phyloP scores from a whole-genome alignment of 2,113 vertebrate species.

The Charadrius vociferus region DNA sequence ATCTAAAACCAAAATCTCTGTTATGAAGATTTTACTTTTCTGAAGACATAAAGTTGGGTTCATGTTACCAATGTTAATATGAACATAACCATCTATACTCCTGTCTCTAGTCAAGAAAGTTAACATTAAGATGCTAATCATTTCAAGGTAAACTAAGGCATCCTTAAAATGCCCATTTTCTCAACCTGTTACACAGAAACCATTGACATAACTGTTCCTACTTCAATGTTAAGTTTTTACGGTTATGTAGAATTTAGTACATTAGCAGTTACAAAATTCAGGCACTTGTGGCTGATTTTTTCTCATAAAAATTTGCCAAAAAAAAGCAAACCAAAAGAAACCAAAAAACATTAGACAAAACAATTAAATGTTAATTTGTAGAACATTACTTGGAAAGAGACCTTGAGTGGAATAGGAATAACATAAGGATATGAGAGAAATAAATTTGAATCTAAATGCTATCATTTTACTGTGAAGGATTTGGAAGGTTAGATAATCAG shows the following conservation, averaged over 20 bases:
- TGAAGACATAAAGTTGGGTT: neutral
- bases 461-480: neutral
- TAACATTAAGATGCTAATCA: neutral
- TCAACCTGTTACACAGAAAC: accelerated
- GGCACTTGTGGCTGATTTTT: neutral
- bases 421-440: neutral
- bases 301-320: neutral
- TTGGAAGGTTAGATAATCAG: neutral
- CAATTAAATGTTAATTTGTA: neutral
- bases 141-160: neutral
- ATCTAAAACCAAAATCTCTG: neutral
- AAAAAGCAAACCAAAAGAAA: neutral
- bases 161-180: neutral
- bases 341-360: neutral
- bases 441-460: neutral
- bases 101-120: neutral
- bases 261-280: neutral
- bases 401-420: neutral
- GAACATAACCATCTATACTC: neutral
- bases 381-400: neutral
- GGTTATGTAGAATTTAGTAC: neutral
- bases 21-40: neutral
- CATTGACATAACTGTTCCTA: neutral
- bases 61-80: neutral
- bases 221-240: neutral